Evolutionary conservation across 2,113 vertebrate species (phyloP), one percentile per base, ranked within the genome.

Genomic region (Corapipo altera): DNA sequence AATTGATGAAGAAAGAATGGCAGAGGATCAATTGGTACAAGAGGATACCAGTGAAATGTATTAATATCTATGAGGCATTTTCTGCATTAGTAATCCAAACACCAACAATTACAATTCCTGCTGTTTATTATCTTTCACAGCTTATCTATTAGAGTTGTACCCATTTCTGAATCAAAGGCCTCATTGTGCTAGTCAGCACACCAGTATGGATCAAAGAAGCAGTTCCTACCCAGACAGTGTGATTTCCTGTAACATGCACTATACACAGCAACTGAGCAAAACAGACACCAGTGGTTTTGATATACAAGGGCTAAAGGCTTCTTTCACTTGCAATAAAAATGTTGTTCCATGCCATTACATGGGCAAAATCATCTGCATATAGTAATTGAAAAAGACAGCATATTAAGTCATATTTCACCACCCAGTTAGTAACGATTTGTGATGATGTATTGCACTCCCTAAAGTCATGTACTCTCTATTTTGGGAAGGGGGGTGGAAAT

Each of bases 11-110:
- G 59, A 94, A 92, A 96, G 86, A 83, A 84, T 39, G 33, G 87
- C 87, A 95, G 64, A 77, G 24, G 76, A 95, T 94, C 94, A 97
- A 85, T 57, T 96, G 91, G 59, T 96, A 96, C 54, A 62, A 91
- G 67, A 94, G 77, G 51, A 94, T 95, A 80, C 55, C 77, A 87
- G 67, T 73, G 93, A 83, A 87, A 94, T 70, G 80, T 55, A 74
- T 97, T 80, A 95, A 90, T 95, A 90, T 94, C 93, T 95, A 61
- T 72, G 89, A 95, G 92, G 62, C 88, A 91, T 69, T 85, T 87
- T 95, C 58, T 84, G 59, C 33, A 86, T 92, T 96, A 96, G 85
- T 96, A 95, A 94, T 89, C 86, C 80, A 92, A 94, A 94, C 88
- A 91, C 19, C 41, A 95, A 73, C 92, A 95, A 94, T 93, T 95